Evolutionary conservation across 1,140 invertebrate species (phyloP), one percentile per base, ranked within the genome.

Genomic region (Cyphomyrmex costatus): DNA sequence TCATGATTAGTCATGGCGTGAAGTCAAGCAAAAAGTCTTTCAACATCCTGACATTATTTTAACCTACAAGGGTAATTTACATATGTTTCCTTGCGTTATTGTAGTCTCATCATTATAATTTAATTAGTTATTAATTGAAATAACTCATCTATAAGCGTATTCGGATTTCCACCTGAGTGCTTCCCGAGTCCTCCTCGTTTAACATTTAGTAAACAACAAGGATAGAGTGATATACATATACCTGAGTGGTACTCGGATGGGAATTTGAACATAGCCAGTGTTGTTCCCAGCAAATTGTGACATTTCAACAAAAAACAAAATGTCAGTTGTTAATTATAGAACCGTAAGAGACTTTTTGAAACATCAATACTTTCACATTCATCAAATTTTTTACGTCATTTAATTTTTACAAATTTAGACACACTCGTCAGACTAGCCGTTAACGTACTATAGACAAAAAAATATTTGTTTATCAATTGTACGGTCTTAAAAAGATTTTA

Each of bases 1-100:
- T 83, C 27, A 74, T 30, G 46, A 46, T 68, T 68, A 66, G n/a
- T n/a, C 30, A 21, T n/a, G 1, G 14, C 12, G 2, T 36, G 21
- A 60, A 60, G 8, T 46, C 36, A 49, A 24, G n/a, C 68, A 83
- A 83, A 83, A 83, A 83, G 16, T 60, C 71, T 49, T 49, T 19
- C 51, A 58, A 14, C 24, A 10, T n/a, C 21, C 33, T 36, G 10
- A 6, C 24, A 46, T 83, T 33, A 74, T 53, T 60, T 83, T 61
- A 60, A 73, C 14, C n/a, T 27, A 70, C 70, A 3, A 8, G n/a
- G 10, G 4, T 24, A 60, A 83, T 73, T 73, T 60, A 73, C 36
- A 60, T 46, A 46, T 73, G 60, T 83, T 49, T 27, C 14, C 4
- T 19, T 21, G 49, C 8, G 46, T 63, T n/a, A 42, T 21, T 46